Base-by-base conservation (phyloP, 2,797 vertebrate species). In the Enteromius anoplus region DNA sequence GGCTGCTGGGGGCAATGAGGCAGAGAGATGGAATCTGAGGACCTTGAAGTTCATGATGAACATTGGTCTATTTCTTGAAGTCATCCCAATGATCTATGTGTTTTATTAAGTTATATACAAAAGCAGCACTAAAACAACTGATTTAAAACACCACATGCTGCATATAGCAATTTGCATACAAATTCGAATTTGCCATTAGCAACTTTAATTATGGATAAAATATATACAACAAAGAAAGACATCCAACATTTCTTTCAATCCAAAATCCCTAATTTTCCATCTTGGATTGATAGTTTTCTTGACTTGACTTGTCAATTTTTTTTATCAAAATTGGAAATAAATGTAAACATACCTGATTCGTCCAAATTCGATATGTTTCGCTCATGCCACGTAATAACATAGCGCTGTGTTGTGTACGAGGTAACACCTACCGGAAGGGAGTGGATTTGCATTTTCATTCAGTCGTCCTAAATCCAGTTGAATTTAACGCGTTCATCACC, bases 1-100 rank as follows among this genome's bases (percentile, higher is more conserved):
- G 11, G 17, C 81, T 81, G 69, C 68, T 23, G 69, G 79, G 49
- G 51, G 37, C 37, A 19, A 37, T 47, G 53, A 72, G 21, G 14
- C 68, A 23, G 5, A 64, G 26, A 53, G 29, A 66, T 47, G 21
- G 32, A 75, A 65, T 40, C 29, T 14, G 29, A 65, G 42, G 40
- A 29, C 42, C 42, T 64, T 42, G 45, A 32, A 51, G 29, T 26
- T 81, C 21, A 75, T 49, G 6, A 62, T 34, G 15, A 55, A 53
- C 64, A 45, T 42, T 42, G 3, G 3, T 12, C 34, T 17, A 34
- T 66, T 64, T 1, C 45, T 65, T 19, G 3, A 34, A 32, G 15
- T 65, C 19, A 23, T 23, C 4, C 23, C 10, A 5, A 45, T 11
- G 14, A 17, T 32, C 17, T 17, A 3, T 14, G 1, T 26, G 17